Evolutionary conservation across 2,888 invertebrate species (phyloP), one percentile per base, ranked within the genome.

Genomic region (Drosophila putrida): DNA sequence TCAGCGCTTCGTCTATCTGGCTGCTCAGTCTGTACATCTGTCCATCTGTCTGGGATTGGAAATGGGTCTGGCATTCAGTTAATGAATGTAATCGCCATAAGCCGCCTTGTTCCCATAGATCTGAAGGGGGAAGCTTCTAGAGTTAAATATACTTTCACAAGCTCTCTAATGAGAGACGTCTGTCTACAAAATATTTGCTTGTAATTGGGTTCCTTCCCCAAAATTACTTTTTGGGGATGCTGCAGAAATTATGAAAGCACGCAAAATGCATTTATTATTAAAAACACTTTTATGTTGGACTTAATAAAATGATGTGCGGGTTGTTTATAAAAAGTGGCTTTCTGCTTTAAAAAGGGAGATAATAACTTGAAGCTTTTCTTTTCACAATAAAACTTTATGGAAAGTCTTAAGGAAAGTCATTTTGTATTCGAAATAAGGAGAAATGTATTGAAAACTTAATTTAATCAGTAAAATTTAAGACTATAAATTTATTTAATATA

Each of bases 1-100:
- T 78, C 75, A 74, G 66, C 78, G 76, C 49, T 39, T 9, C 35
- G 43, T 55, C 44, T 46, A 20, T 67, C 71, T 64, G 62, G 61
- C 58, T 43, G 55, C 31, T 31, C 3, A 8, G 31, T 31, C 31
- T 31, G 31, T 31, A 0, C 31, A 8, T 27, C 61, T 9, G 58
- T 61, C 60, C 46, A 41, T 43, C 49, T 59, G 60, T 71, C 62
- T 70, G 65, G 58, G 54, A 57, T 27, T 60, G 71, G 25, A 54
- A 74, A 57, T 64, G 50, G 63, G 55, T 49, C 62, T 58, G 64
- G 77, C 75, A 71, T 80, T 75, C 74, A 67, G 81, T 86, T 86
- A 88, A 86, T 88, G 85, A 88, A 85, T 88, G 88, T 86, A 88
- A 86, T 85, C 86, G 80, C 71, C 71, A 66, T 83, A 86, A 79